phyloP scores from a whole-genome alignment of 92 coral and sea anemone species.

The Metridium senile region DNA sequence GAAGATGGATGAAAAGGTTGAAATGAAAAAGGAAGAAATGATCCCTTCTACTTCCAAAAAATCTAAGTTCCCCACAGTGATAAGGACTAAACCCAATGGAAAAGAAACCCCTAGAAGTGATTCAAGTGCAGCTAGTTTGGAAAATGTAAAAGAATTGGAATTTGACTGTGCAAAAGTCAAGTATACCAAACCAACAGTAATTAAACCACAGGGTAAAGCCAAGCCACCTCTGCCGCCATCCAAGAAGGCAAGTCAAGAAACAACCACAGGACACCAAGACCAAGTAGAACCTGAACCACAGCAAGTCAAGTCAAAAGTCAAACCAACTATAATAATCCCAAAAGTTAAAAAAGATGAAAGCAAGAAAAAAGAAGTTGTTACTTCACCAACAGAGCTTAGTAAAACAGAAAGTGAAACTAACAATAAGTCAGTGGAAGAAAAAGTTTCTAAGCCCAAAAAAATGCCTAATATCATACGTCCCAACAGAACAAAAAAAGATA shows the following conservation, averaged over 20 bases:
- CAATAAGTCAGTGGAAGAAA: neutral
- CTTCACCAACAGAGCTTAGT: constrained; percentile 12
- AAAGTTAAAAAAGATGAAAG: constrained; percentile 29
- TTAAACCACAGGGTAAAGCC: constrained; percentile 9
- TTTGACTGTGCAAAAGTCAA: neutral
- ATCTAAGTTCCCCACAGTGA: constrained; percentile 41
- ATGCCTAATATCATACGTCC: constrained; percentile 35
- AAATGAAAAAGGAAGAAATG: constrained; percentile 12
- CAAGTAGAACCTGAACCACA: neutral
- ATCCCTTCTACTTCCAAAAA: constrained; percentile 17
- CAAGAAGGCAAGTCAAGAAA: constrained; percentile 6
- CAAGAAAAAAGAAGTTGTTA: constrained; percentile 10
- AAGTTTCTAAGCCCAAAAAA: constrained; percentile 20
- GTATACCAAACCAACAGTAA: constrained; percentile 21
- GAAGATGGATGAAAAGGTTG: neutral
- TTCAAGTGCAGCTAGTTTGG: neutral
- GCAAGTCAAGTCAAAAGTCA: constrained; percentile 29
- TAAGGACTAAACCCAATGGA: constrained; percentile 40
- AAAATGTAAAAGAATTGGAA: neutral
- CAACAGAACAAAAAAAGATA: constrained; percentile 21
- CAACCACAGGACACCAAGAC: neutral
- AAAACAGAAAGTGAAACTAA: constrained; percentile 1
- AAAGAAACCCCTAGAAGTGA: constrained; percentile 18
- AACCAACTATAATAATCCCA: constrained; percentile 50
- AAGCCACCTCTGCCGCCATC: constrained; percentile 43